Evolutionary conservation across 2,113 vertebrate genomes (phyloP), one percentile per base, ranked within the genome.

Genomic region (Tricholaema leucomelas): DNA sequence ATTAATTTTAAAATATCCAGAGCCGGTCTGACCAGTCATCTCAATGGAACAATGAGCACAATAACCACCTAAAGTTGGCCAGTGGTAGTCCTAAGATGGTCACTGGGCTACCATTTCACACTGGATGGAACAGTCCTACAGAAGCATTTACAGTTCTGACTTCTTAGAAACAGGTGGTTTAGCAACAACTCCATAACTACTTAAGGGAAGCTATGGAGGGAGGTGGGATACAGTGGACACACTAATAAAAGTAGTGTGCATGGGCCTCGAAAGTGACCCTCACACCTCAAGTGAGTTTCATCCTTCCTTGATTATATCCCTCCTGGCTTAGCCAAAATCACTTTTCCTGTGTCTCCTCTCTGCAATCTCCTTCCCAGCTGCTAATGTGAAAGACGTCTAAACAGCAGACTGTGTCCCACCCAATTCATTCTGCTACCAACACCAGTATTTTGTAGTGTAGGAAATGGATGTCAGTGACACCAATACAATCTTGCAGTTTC

Each of bases 381-480:
- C 30, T 67, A 60, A 71, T 8, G 24, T 5, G 74, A 69, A 81
- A 84, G 24, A 18, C 10, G 11, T 18, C 31, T 30, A 42, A 85
- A 52, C 8, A 80, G 58, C 0, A 0, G 30, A 23, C 31, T 54
- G 6, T n/a, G 44, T 58, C 9, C 4, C 19, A 38, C 6, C 15
- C 5, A 15, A 79, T 46, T 33, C 30, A 30, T 31, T 44, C 30
- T 31, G 52, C 42, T 67, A 48, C 27, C 2, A 1, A 30, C n/a
- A 87, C 7, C 27, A 15, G 15, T 9, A 24, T 36, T 87, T 44
- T 76, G 12, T 25, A 27, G 11, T 27, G 16, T 2, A 67, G 17
- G 30, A 48, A 56, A 52, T 5, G 21, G 36, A 78, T 2, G 0
- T 23, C 28, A 67, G 4, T 11, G 38, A 21, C 11, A 72, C 20